Conservation (phyloP, 2,797 vertebrate genomes). For the Otus scops region DNA sequence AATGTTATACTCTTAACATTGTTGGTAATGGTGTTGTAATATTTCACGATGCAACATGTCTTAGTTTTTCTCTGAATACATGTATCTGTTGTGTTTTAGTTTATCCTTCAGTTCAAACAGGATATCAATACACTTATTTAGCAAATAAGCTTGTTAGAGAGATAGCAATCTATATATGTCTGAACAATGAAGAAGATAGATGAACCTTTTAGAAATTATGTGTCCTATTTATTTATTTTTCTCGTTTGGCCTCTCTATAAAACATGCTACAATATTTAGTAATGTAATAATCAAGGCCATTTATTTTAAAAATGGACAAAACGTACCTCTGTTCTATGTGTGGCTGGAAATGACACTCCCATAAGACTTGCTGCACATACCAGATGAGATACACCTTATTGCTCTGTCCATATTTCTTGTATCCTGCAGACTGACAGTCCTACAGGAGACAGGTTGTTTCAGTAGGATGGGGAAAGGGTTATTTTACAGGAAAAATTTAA, state of each 20-base stretch:
- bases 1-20: conserved; percentile 37
- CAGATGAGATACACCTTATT: neutral
- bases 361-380: neutral
- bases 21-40: neutral
- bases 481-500: neutral
- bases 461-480: neutral
- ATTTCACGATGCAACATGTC: neutral
- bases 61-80: neutral
- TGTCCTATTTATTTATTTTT: neutral
- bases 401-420: neutral
- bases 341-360: neutral
- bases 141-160: neutral
- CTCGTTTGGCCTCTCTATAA: neutral
- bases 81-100: neutral
- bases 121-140: neutral
- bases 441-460: neutral
- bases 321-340: neutral
- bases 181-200: neutral
- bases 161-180: neutral
- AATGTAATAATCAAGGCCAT: neutral
- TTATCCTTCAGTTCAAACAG: neutral
- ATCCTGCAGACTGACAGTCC: neutral
- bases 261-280: neutral
- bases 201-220: neutral
- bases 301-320: neutral